A percentile compares a stretch with the other conserved stretches of the same genome.
Conservation (phyloP, 1,140 invertebrate species). For the Penaeus vannamei region DNA sequence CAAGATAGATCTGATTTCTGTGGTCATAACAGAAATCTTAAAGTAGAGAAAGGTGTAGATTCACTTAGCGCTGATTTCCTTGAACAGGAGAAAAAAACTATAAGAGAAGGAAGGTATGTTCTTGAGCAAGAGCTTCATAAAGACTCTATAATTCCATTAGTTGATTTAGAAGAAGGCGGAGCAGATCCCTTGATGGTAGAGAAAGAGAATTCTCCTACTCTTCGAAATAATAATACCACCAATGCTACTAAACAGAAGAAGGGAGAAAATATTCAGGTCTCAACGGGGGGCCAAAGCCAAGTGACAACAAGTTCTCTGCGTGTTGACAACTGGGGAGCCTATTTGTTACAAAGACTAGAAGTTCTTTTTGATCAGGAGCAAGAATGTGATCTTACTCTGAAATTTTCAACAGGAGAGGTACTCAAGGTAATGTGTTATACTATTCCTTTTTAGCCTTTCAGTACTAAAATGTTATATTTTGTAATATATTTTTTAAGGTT, state of each 20-base stretch:
- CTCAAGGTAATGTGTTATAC: conserved; percentile 31
- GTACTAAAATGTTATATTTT: no score
- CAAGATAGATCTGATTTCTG: no score
- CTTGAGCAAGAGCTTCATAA: background rate
- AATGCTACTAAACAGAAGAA: background rate
- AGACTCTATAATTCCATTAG: background rate
- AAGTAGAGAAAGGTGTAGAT: no score
- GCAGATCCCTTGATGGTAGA: background rate
- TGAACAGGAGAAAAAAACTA: background rate
- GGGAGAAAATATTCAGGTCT: background rate
- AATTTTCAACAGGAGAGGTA: conserved; percentile 36
- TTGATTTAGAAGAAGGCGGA: background rate
- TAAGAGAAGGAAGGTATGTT: background rate
- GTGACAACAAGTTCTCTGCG: background rate
- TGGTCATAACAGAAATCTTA: no score
- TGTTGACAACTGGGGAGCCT: conserved; percentile 42
- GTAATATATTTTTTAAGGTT: no score
- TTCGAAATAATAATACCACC: background rate
- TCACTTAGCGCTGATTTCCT: background rate
- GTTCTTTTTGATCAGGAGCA: conserved; percentile 32
- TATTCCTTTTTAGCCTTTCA: no score
- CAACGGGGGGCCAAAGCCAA: background rate
- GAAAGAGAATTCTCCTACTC: background rate
- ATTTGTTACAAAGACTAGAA: conserved; percentile 41
- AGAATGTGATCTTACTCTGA: conserved; percentile 43